A percentile compares a stretch with the other conserved stretches of the same genome.
These are phyloP conservation scores for Phaethornis superciliosus DNA, from an alignment of 2,113 vertebrate species.

Conservation along the genomic window DNA sequence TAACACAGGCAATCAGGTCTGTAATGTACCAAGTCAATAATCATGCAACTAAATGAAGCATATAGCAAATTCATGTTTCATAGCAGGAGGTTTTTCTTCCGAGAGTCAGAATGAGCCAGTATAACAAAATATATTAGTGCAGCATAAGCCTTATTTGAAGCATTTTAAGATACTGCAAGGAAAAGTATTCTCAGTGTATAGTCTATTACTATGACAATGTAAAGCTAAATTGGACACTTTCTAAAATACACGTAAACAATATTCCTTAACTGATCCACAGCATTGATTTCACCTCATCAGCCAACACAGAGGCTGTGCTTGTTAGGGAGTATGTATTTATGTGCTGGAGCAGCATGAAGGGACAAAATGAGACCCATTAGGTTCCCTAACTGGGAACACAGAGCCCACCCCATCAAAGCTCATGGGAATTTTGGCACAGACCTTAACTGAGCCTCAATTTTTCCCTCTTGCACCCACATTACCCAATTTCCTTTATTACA, in stretches of 20 bases:
- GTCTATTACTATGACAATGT: not conserved
- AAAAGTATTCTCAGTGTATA: not conserved
- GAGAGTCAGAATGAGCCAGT: accelerated
- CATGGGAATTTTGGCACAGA: accelerated
- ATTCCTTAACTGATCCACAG: not conserved
- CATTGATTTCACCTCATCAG: not conserved
- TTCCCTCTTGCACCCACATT: not conserved
- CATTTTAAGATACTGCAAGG: not conserved
- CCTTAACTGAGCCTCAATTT: not conserved
- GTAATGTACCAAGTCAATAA: not conserved
- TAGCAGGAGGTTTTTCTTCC: not conserved
- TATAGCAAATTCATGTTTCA: not conserved
- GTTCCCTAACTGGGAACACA: not conserved
- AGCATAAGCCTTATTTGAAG: not conserved
- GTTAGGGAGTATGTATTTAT: not conserved
- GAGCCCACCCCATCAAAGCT: not conserved
- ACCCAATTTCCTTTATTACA: not conserved
- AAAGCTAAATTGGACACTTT: not conserved
- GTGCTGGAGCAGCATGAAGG: accelerated
- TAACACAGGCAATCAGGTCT: not conserved
- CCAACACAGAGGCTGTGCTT: not conserved
- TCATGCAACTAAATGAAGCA: not conserved
- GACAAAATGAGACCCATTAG: not conserved
- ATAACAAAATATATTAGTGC: not conserved
- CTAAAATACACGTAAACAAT: not conserved